Conservation (phyloP, 2,888 invertebrate species). For the Bembecia ichneumoniformis region DNA sequence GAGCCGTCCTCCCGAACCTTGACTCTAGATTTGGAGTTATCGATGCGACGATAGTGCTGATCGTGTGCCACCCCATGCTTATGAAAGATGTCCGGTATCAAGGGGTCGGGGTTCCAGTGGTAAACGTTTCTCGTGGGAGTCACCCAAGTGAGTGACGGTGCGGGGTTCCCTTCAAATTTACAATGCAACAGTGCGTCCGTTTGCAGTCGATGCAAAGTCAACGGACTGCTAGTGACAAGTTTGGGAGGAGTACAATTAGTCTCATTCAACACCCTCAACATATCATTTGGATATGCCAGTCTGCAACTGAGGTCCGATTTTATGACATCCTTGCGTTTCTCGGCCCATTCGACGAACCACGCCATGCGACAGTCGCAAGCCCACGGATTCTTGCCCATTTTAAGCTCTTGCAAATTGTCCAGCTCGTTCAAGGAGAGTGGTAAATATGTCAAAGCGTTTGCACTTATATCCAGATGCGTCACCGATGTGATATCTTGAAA, state of each 20-base stretch:
- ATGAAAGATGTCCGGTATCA: slow-evolving; percentile 75
- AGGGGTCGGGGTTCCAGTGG: slow-evolving; percentile 84
- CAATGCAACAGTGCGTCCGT: slow-evolving; percentile 83
- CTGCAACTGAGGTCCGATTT: slow-evolving; percentile 78
- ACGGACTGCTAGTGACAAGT: slow-evolving; percentile 73
- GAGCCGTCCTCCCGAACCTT: slow-evolving; percentile 83
- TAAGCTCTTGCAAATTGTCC: slow-evolving; percentile 74
- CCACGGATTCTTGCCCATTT: slow-evolving; percentile 84
- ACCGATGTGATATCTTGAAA: slow-evolving; percentile 75
- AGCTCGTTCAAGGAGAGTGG: slow-evolving; percentile 79
- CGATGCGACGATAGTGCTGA: slow-evolving; percentile 54
- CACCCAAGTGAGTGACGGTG: slow-evolving; percentile 88
- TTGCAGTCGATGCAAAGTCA: slow-evolving; percentile 75
- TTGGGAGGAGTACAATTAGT: slow-evolving; percentile 80
- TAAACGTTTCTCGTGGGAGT: slow-evolving; percentile 81
- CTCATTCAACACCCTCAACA: slow-evolving; percentile 78
- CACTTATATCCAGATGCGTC: slow-evolving; percentile 77
- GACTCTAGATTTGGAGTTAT: slow-evolving; percentile 70
- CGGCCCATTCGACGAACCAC: slow-evolving; percentile 77
- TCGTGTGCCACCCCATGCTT: slow-evolving; percentile 77
- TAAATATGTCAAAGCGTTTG: slow-evolving; percentile 79
- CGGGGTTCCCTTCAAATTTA: slow-evolving; percentile 81
- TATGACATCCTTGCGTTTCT: slow-evolving; percentile 57
- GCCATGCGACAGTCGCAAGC: slow-evolving; percentile 89
- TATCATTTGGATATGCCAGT: slow-evolving; percentile 77